Percentiles rank a stretch among this genome's conserved stretches.
These are phyloP conservation scores for Ophion costatus DNA, from an alignment of 2,888 invertebrate genomes.

Conservation along the genomic window DNA sequence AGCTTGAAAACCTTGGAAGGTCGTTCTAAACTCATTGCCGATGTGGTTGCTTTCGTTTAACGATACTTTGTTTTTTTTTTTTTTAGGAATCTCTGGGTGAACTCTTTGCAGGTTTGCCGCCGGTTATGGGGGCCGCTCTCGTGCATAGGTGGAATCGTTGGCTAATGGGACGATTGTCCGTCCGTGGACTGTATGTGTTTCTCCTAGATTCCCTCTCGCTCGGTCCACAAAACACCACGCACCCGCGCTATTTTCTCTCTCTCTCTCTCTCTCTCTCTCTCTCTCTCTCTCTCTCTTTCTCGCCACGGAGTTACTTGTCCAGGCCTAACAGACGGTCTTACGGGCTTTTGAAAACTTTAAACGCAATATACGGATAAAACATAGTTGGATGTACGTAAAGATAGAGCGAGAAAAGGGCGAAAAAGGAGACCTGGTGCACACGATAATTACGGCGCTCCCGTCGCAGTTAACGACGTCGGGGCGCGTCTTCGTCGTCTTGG, in stretches of 20 bases:
- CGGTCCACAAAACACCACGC: constrained; percentile 71
- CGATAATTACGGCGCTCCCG: constrained; percentile 75
- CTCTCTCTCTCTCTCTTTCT: constrained; percentile 2
- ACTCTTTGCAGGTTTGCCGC: constrained; percentile 35
- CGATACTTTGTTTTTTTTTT: constrained; percentile 32
- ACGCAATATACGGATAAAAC: constrained; percentile 25
- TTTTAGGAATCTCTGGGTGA: constrained; percentile 19
- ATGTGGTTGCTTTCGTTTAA: constrained; percentile 50
- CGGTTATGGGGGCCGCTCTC: constrained; percentile 62
- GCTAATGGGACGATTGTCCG: constrained; percentile 81
- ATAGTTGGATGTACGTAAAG: constrained; percentile 23
- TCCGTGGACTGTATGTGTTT: constrained; percentile 71
- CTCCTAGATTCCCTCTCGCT: constrained; percentile 71
- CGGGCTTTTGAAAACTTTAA: constrained; percentile 26
- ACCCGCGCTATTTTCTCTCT: constrained; percentile 32
- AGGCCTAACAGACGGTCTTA: constrained; percentile 39
- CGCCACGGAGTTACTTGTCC: constrained; percentile 5
- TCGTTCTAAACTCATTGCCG: constrained; percentile 55
- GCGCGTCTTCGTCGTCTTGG: constrained; percentile 68
- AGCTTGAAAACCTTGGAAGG: constrained; percentile 63
- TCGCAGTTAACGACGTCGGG: constrained; percentile 70
- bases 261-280: not conserved
- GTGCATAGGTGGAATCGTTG: constrained; percentile 73
- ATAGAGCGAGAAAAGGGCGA: constrained; percentile 52
- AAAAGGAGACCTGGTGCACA: constrained; percentile 61